phyloP scores from a whole-genome alignment of 2,113 vertebrate genomes.

The Panthera uncia region DNA sequence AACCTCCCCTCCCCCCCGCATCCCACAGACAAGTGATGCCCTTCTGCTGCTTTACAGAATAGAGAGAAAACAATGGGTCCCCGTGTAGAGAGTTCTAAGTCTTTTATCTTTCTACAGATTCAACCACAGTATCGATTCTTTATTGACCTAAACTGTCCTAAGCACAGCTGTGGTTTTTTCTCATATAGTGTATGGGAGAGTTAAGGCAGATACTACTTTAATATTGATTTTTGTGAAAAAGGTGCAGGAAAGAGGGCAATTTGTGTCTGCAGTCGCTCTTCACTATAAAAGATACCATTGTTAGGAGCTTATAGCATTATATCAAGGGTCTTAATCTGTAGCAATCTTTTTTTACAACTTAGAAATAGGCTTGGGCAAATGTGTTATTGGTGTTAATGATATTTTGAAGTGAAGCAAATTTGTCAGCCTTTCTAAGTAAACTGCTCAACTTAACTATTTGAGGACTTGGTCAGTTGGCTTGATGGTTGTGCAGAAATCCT shows the following conservation, averaged over 20 bases:
- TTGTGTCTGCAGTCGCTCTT: constrained; percentile 88
- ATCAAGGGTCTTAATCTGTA: constrained; percentile 90
- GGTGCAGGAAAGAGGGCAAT: constrained; percentile 89
- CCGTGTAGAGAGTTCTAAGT: constrained; percentile 90
- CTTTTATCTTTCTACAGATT: constrained; percentile 95
- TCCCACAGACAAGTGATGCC: constrained; percentile 67
- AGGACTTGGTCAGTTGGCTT: constrained; percentile 80
- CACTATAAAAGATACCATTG: constrained; percentile 90
- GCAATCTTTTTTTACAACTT: constrained; percentile 88
- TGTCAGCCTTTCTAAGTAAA: constrained; percentile 87
- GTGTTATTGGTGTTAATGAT: constrained; percentile 91
- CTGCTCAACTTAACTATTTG: constrained; percentile 85
- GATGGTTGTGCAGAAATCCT: constrained; percentile 69
- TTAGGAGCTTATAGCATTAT: constrained; percentile 89
- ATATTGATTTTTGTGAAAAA: constrained; percentile 92
- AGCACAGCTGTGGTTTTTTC: constrained; percentile 90
- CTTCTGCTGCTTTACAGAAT: constrained; percentile 85
- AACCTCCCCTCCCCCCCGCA: neutral
- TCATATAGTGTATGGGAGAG: constrained; percentile 89
- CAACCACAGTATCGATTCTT: constrained; percentile 97
- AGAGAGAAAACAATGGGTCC: constrained; percentile 88
- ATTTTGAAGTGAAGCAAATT: constrained; percentile 90
- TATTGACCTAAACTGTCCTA: constrained; percentile 97
- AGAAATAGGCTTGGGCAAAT: constrained; percentile 89
- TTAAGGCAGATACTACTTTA: constrained; percentile 90